phyloP scores from a whole-genome alignment of 1,140 invertebrate genomes.

The Aphelenchoides besseyi region DNA sequence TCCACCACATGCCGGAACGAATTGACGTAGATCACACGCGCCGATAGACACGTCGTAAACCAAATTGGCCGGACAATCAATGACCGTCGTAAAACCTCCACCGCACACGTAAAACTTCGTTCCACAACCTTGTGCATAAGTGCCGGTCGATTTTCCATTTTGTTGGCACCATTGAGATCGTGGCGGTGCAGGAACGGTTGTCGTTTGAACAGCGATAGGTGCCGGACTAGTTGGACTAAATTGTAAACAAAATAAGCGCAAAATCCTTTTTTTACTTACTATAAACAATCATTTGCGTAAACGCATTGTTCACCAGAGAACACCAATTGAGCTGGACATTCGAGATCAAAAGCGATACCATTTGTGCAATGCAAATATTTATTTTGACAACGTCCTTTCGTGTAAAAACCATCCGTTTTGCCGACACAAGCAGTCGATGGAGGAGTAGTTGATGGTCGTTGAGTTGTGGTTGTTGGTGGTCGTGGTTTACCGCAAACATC shows the following conservation, averaged over 20 bases:
- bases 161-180: constrained; percentile 6
- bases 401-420: constrained; percentile 32
- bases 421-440: constrained; percentile 19
- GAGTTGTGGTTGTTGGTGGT: constrained; percentile 5
- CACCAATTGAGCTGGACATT: constrained; percentile 26
- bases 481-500: constrained; percentile 31
- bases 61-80: constrained; percentile 6
- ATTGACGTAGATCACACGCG: constrained; percentile 1
- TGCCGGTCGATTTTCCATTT: constrained; percentile 18
- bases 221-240: constrained; percentile 16
- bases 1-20: constrained; percentile 22
- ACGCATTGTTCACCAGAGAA: constrained; percentile 23
- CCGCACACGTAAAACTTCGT: constrained; percentile 24
- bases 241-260: constrained; percentile 1
- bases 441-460: constrained; percentile 19
- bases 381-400: neutral
- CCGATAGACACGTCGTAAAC: neutral
- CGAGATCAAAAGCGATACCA: constrained; percentile 7
- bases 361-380: constrained; percentile 33
- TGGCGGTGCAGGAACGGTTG: neutral
- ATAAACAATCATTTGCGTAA: constrained; percentile 19
- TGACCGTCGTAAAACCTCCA: neutral
- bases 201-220: constrained; percentile 8
- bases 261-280: constrained; percentile 35
- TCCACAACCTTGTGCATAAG: constrained; percentile 8